Evolutionary conservation across 2,888 invertebrate genomes (phyloP).

Genomic region (Synanthedon andrenaeformis): DNA sequence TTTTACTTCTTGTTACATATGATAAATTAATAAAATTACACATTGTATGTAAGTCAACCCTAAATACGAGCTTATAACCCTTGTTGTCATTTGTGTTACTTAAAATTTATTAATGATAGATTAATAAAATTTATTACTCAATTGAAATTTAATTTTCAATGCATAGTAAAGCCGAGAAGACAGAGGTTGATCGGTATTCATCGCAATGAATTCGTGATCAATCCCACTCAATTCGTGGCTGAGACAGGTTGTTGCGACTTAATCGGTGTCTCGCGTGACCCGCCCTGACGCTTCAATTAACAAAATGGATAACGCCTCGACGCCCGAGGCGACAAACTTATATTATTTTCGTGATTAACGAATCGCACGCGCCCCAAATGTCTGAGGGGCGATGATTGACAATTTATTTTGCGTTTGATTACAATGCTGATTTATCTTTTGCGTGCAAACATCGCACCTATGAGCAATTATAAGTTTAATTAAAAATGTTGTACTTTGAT

Average conservation of each 20-base stretch:
- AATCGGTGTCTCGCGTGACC: constrained; percentile 47
- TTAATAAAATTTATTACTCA: too few relatives aligned
- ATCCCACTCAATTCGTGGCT: constrained; percentile 31
- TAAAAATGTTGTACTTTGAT: too few relatives aligned
- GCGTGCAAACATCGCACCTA: neutral
- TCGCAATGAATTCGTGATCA: constrained; percentile 48
- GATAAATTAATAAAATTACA: too few relatives aligned
- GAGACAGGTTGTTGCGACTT: constrained; percentile 11
- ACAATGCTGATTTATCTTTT: constrained; percentile 6
- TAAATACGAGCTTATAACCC: too few relatives aligned
- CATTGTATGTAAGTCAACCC: too few relatives aligned
- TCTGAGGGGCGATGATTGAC: constrained; percentile 11
- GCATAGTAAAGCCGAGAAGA: constrained; percentile 4
- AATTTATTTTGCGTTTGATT: constrained; percentile 8
- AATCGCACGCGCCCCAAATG: constrained; percentile 9
- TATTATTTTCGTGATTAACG: constrained; percentile 22
- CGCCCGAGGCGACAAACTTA: constrained; percentile 23
- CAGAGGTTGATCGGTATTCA: constrained; percentile 17
- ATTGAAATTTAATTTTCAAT: neutral
- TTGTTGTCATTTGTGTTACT: too few relatives aligned
- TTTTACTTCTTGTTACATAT: too few relatives aligned
- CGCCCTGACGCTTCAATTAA: constrained; percentile 48
- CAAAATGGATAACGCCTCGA: constrained; percentile 44
- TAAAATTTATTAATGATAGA: too few relatives aligned
- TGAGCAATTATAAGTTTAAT: too few relatives aligned